Base-by-base conservation (phyloP, 1,140 invertebrate species). In the Pantala flavescens region DNA sequence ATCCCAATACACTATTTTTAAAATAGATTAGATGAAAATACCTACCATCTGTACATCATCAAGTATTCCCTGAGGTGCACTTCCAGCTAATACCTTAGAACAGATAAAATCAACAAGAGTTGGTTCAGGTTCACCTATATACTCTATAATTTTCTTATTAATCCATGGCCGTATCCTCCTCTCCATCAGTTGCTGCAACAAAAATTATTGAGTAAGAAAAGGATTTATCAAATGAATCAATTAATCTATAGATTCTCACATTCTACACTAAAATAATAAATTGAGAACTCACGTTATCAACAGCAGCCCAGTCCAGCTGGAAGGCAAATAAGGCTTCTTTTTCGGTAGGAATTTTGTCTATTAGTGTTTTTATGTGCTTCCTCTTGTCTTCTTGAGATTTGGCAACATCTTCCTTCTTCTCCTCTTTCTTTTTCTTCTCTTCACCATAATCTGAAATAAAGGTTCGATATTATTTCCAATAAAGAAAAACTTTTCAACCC, bases 81-180 rank as follows among this genome's bases (percentile, higher is more conserved):
- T 96, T 74, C 95, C 93, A 70, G 92, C 92, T 83, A 97, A 88
- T 73, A 99, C 94, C 87, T 98, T 98, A 78, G 95, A 95, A 86
- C 97, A 99, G 81, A 99, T 98, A 86, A 99, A 99, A 85, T 98
- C 96, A 14, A 98, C 95, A 73, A 99, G 85, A 14, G 96, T 97
- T n/a, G 95, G 94, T 84, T 99, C 98, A 55, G 97, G 97, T 83
- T 99, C 98, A 71, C 98, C 98, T 81, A 99, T 98, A 84, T 99
- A 99, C 86, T 99, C 97, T 77, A 98, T 93, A 77, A 99, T 98
- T 85, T 99, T 99, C 84, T 99, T 99, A 84, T 98, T 98, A 75
- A 99, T 97, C 98, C 98, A 99, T 72, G 97, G 97, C 78, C 95
- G 89, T 83, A 99, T 98, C 81, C 97, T 90, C 81, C 94, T 95